Percentiles rank a stretch among this genome's conserved stretches.
phyloP scores from a whole-genome alignment of 2,888 invertebrate species.

The Bellardia pandia region DNA sequence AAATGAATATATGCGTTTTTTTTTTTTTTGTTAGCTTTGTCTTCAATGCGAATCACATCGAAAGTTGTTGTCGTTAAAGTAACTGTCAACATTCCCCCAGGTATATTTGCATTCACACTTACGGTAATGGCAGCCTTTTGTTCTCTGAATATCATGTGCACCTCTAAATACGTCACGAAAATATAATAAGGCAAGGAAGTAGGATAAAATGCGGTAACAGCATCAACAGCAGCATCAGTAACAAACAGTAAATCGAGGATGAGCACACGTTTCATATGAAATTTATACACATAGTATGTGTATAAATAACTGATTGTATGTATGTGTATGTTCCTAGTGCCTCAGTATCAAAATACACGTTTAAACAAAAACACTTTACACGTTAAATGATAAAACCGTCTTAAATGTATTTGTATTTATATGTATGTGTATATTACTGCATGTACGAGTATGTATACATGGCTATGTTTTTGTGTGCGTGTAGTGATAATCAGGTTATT shows the following conservation, averaged over 20 bases:
- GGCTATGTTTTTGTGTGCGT: constrained; percentile 12
- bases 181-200: constrained; percentile 16
- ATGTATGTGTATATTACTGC: not conserved
- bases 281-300: not conserved
- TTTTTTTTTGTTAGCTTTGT: not conserved
- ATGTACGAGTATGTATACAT: not conserved
- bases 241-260: constrained; percentile 5
- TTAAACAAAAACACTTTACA: constrained; percentile 54
- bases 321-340: too few species aligned
- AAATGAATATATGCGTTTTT: not conserved
- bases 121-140: constrained; percentile 46
- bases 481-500: constrained; percentile 64
- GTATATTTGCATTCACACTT: constrained; percentile 54
- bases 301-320: too few species aligned
- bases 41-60: constrained; percentile 39
- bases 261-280: constrained; percentile 23
- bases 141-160: constrained; percentile 28
- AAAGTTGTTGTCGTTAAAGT: constrained; percentile 42
- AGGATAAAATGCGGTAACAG: not conserved
- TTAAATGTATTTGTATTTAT: constrained; percentile 9
- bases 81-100: constrained; percentile 54
- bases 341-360: constrained; percentile 37
- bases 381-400: constrained; percentile 64
- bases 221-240: not conserved
- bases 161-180: constrained; percentile 11